These are phyloP conservation scores for Malacoraja senta DNA, from an alignment of 2,797 vertebrate species.

Conservation along the genomic window DNA sequence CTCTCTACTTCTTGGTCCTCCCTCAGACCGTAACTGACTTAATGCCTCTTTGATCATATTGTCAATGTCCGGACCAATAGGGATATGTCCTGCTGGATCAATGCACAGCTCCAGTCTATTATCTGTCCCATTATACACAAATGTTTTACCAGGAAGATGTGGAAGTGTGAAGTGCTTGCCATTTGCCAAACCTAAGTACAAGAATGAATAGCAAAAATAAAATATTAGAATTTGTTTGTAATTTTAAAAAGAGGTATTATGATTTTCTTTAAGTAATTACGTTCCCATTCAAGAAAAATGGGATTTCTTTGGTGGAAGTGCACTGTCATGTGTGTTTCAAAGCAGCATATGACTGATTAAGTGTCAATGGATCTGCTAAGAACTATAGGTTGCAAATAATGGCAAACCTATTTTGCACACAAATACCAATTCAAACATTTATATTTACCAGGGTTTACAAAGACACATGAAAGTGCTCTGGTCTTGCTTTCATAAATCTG, in stretches of 20 bases:
- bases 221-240: not conserved
- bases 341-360: not conserved
- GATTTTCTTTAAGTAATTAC: not conserved
- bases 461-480: not conserved
- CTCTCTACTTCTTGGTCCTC: slow-evolving; percentile 76
- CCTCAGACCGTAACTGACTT: slow-evolving; percentile 77
- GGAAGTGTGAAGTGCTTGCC: slow-evolving; percentile 96
- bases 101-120: slow-evolving; percentile 89
- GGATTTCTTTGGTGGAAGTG: not conserved
- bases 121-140: slow-evolving; percentile 87
- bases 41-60: slow-evolving; percentile 87
- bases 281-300: not conserved
- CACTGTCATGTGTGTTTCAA: not conserved
- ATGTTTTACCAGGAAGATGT: slow-evolving; percentile 86
- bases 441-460: not conserved
- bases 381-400: not conserved
- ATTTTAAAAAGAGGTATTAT: not conserved
- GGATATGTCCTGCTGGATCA: slow-evolving; percentile 87
- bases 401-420: not conserved
- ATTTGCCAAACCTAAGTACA: slow-evolving; percentile 76
- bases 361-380: not conserved
- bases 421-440: not conserved
- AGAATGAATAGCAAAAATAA: slow-evolving; percentile 39
- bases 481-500: not conserved
- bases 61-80: slow-evolving; percentile 84